Evolutionary conservation across 2,113 vertebrate species (phyloP).

Genomic region (Emydura subglobosa): DNA sequence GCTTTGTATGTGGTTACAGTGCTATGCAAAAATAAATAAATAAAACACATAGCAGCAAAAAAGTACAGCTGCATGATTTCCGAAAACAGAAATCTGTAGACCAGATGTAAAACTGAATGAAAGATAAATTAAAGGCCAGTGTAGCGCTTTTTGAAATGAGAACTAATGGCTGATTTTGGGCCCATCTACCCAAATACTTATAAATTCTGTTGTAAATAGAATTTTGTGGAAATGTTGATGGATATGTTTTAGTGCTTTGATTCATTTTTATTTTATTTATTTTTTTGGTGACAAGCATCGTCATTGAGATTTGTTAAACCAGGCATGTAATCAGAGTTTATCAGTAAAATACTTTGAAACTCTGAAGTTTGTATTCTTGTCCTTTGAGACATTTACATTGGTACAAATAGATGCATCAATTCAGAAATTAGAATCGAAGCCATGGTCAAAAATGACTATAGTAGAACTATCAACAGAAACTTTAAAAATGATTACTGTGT

Average conservation of each 20-base stretch:
- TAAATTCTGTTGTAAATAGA: background rate
- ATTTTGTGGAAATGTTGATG: background rate
- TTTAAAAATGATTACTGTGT: background rate
- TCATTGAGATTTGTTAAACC: background rate
- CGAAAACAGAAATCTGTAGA: background rate
- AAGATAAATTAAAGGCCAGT: background rate
- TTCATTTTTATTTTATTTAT: background rate
- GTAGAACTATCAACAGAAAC: background rate
- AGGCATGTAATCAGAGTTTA: background rate
- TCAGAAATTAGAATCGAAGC: background rate
- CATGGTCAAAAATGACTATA: background rate
- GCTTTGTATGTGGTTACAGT: background rate
- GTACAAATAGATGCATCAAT: background rate
- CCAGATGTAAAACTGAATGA: background rate
- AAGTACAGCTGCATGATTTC: background rate
- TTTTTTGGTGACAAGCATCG: background rate
- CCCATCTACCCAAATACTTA: background rate
- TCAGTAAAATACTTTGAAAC: background rate
- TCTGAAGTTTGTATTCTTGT: background rate
- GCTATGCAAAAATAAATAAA: background rate
- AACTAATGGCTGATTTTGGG: background rate
- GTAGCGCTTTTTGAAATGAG: background rate
- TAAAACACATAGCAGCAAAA: background rate
- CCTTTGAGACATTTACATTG: background rate
- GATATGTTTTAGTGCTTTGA: fast-evolving